These are phyloP conservation scores for Apamea sordens DNA, from an alignment of 2,888 invertebrate genomes.

Conservation along the genomic window DNA sequence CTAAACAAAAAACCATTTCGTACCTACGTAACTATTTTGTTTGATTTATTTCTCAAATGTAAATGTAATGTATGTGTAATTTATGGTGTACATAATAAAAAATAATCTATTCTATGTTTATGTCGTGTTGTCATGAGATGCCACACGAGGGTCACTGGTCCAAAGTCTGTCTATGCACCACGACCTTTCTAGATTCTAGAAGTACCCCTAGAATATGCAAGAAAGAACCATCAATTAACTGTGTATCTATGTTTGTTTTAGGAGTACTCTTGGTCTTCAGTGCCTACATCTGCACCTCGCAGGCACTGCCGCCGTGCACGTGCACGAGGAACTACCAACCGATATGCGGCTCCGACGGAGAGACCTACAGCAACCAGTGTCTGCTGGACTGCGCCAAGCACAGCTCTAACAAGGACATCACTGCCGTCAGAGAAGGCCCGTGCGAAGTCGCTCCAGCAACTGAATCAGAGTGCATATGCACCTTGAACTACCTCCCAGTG, in stretches of 20 bases:
- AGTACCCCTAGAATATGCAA: background rate
- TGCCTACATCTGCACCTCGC: conserved; percentile 59
- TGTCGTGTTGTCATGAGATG: background rate
- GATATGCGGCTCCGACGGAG: conserved; percentile 93
- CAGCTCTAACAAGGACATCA: conserved; percentile 44
- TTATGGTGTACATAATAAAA: no score
- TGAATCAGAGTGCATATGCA: conserved; percentile 62
- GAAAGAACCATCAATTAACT: background rate
- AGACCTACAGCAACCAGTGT: conserved; percentile 92
- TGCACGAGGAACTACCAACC: conserved; percentile 78
- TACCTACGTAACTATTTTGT: background rate
- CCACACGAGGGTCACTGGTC: background rate
- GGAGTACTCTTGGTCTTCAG: conserved; percentile 71
- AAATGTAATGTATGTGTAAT: no score
- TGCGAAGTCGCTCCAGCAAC: conserved; percentile 36
- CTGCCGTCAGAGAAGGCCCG: conserved; percentile 39
- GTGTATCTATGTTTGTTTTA: conserved; percentile 55
- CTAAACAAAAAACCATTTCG: background rate
- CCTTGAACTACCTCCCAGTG: conserved; percentile 67
- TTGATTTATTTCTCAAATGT: conserved; percentile 3
- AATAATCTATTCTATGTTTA: conserved; percentile 4
- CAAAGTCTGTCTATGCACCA: background rate
- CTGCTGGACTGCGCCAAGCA: conserved; percentile 89
- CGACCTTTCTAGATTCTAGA: background rate
- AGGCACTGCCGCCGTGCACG: conserved; percentile 74